Percentiles rank a stretch among this genome's conserved stretches.
Evolutionary conservation across 1,140 invertebrate genomes (phyloP).

Genomic region (Nymphalis io): DNA sequence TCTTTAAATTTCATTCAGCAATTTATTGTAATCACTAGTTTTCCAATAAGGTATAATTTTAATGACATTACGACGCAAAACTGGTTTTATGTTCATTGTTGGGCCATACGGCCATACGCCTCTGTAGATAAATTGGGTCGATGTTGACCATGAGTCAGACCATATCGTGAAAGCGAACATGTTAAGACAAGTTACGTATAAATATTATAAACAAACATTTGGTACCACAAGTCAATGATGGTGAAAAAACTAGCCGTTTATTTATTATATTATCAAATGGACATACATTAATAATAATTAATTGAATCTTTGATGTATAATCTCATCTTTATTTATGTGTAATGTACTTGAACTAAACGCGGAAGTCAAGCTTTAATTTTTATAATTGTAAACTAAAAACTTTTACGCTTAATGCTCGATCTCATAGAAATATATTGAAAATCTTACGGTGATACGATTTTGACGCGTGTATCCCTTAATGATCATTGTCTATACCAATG

Average conservation of each 20-base stretch:
- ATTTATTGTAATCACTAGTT: background rate
- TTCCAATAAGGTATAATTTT: background rate
- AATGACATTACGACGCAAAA: background rate
- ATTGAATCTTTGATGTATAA: background rate
- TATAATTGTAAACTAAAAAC: background rate
- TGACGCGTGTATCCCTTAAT: background rate
- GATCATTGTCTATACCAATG: too few relatives aligned
- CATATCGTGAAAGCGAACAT: constrained; percentile 15
- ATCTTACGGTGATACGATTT: background rate
- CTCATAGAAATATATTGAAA: background rate
- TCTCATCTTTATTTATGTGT: constrained; percentile 4
- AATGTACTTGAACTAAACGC: background rate
- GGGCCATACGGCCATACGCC: background rate
- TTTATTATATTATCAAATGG: background rate
- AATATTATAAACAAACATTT: background rate
- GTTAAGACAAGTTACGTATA: constrained; percentile 3
- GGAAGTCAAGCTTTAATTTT: background rate
- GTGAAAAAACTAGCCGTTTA: too few relatives aligned
- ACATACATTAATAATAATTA: background rate
- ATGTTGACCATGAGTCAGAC: constrained; percentile 16
- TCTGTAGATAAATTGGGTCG: constrained; percentile 17
- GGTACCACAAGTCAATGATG: background rate
- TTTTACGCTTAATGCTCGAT: background rate
- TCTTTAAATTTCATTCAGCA: too few relatives aligned
- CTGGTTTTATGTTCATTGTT: constrained; percentile 5